phyloP scores from a whole-genome alignment of 1,140 invertebrate species.

The Himalopsyche phryganea region DNA sequence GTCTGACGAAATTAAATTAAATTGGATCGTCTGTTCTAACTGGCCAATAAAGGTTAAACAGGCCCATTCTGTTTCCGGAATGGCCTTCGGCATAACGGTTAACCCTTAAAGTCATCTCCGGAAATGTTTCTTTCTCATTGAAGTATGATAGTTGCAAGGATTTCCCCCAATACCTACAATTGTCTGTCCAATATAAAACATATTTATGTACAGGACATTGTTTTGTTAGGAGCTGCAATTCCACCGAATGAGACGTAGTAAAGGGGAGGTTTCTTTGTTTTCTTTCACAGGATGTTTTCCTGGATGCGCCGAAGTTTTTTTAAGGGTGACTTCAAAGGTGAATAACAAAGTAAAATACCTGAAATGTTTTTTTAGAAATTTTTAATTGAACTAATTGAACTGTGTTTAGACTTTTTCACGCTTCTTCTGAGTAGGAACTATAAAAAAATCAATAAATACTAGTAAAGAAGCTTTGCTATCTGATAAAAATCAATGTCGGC shows the following conservation, averaged over 20 bases:
- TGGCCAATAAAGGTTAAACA: constrained; percentile 15
- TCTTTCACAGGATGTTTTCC: not conserved
- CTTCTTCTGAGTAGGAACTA: no score
- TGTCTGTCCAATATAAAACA: not conserved
- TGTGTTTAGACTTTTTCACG: no score
- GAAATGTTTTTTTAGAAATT: no score
- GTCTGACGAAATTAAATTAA: constrained; percentile 11
- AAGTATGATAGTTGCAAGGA: not conserved
- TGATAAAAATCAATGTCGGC: no score
- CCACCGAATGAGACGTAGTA: not conserved
- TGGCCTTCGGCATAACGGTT: not conserved
- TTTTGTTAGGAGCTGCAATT: constrained; percentile 1
- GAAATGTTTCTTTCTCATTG: not conserved
- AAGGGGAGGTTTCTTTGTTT: constrained; percentile 3
- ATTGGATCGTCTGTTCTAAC: constrained; percentile 14
- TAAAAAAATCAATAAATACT: no score
- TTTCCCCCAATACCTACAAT: constrained; percentile 7
- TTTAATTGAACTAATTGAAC: no score
- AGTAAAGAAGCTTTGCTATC: no score
- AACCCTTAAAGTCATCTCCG: not conserved
- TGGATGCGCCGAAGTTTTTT: no score
- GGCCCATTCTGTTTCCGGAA: constrained; percentile 5
- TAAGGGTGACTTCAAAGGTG: no score
- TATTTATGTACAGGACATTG: constrained; percentile 8
- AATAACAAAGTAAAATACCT: no score